A percentile compares a stretch with the other conserved stretches of the same genome.
Conservation (phyloP, 1,140 invertebrate species). For the Pseudomyrmex flavicornis region DNA sequence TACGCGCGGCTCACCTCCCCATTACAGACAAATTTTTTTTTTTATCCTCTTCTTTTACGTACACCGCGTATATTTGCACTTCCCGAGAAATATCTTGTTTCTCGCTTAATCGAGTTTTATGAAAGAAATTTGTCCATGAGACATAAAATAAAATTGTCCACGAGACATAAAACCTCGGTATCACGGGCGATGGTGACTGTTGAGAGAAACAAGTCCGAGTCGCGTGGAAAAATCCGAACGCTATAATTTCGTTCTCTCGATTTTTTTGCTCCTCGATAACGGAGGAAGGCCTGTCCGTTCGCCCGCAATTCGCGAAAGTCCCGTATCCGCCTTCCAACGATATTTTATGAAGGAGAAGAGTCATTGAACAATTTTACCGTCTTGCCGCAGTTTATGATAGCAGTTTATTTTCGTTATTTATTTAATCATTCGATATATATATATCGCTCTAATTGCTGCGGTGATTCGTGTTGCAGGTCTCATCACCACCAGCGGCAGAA, state of each 20-base stretch:
- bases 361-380: slow-evolving; percentile 27
- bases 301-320: slow-evolving; percentile 39
- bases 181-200: background rate
- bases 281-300: slow-evolving; percentile 46
- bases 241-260: slow-evolving; percentile 63
- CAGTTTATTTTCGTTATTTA: slow-evolving; percentile 53
- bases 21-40: background rate
- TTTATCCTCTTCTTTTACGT: too few relatives aligned
- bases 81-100: background rate
- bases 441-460: slow-evolving; percentile 35
- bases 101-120: slow-evolving; percentile 49
- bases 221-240: slow-evolving; percentile 59
- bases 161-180: background rate
- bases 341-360: slow-evolving; percentile 17
- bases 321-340: background rate
- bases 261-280: slow-evolving; percentile 67
- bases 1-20: background rate
- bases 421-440: background rate
- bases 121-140: slow-evolving; percentile 40
- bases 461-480: slow-evolving; percentile 87
- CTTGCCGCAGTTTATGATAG: background rate
- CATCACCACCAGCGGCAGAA: slow-evolving; percentile 92
- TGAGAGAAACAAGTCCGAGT: background rate
- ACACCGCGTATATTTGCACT: background rate
- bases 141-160: slow-evolving; percentile 45